Percentiles rank a stretch among this genome's conserved stretches.
phyloP scores from a whole-genome alignment of 2,888 invertebrate species.

The Deilephila elpenor region DNA sequence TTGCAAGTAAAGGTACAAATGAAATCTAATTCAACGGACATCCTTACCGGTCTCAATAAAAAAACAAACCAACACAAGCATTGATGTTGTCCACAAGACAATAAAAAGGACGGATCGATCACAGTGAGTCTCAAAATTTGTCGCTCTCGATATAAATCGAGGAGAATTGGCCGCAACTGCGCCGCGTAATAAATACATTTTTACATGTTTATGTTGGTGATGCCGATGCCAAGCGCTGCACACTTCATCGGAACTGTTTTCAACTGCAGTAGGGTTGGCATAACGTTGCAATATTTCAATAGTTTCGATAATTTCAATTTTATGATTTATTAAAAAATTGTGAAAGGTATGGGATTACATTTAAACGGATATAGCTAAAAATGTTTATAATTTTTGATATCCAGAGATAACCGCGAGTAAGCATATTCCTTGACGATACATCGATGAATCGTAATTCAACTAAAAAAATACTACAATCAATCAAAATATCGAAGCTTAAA shows the following conservation, averaged over 20 bases:
- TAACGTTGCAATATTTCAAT: neutral
- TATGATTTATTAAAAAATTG: too few species aligned
- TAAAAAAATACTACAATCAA: too few species aligned
- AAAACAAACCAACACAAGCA: neutral
- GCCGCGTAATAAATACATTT: conserved; percentile 10
- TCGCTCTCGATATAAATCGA: neutral
- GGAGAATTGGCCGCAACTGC: neutral
- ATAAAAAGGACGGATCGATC: neutral
- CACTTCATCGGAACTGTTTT: conserved; percentile 16
- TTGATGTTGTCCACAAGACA: neutral
- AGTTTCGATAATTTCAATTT: too few species aligned
- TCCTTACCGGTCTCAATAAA: neutral
- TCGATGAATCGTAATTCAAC: too few species aligned
- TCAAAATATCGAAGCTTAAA: too few species aligned
- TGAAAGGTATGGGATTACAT: too few species aligned
- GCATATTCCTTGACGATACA: too few species aligned
- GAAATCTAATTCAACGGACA: too few species aligned
- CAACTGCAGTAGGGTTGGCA: neutral
- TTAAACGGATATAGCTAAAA: too few species aligned
- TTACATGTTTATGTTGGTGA: neutral
- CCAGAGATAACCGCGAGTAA: too few species aligned
- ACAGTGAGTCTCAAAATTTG: neutral
- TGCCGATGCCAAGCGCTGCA: conserved; percentile 18
- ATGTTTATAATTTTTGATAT: too few species aligned
- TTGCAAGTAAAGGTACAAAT: too few species aligned